Conservation (phyloP, 2,113 vertebrate species). For the Cyphomyrus discorhynchus region DNA sequence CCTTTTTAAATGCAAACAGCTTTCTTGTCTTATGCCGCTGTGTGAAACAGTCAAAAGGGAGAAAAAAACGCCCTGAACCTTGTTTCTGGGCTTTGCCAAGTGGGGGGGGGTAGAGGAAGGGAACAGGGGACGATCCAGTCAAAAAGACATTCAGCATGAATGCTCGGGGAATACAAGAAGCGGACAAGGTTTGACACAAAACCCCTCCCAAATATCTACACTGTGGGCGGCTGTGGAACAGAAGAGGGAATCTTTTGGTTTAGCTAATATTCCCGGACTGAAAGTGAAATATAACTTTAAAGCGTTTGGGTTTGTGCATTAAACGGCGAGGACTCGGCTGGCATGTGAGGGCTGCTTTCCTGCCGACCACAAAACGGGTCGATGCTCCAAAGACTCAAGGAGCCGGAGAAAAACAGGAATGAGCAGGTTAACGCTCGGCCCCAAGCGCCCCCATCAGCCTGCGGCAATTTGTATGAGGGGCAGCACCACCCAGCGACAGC, state of each 20-base stretch:
- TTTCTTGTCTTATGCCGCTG: slow-evolving; percentile 15
- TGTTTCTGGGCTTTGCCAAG: slow-evolving; percentile 10
- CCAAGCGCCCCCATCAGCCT: background rate
- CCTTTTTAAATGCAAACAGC: slow-evolving; percentile 12
- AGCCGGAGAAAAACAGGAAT: background rate
- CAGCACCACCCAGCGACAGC: background rate
- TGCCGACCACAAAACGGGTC: background rate
- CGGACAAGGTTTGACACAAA: background rate
- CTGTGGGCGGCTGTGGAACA: background rate
- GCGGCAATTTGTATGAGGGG: slow-evolving; percentile 15
- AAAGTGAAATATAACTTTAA: background rate
- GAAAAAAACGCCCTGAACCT: background rate
- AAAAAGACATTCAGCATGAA: background rate
- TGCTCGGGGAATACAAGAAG: background rate
- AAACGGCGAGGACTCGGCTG: background rate
- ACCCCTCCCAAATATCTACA: background rate
- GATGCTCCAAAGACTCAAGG: background rate
- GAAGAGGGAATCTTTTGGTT: background rate
- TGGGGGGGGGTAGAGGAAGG: background rate
- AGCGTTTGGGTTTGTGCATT: background rate
- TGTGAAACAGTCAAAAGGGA: slow-evolving; percentile 18
- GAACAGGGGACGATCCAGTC: background rate
- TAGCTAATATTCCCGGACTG: background rate
- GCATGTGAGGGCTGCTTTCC: background rate
- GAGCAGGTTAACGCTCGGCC: background rate